Evolutionary conservation across 2,888 invertebrate genomes (phyloP).

Genomic region (Sicus ferrugineus): DNA sequence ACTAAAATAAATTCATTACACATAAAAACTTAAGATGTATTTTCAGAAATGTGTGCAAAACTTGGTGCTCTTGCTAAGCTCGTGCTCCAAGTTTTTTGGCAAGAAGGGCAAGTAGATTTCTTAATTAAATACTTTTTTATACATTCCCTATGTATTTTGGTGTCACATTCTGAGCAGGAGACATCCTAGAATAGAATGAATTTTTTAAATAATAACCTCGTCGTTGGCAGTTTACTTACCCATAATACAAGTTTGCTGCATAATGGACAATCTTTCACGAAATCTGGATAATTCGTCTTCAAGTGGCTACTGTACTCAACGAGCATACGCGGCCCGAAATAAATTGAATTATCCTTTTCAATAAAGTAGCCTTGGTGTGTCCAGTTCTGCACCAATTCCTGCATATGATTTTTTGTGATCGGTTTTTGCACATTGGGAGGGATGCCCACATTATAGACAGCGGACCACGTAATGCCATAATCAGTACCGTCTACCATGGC

Average conservation of each 20-base stretch:
- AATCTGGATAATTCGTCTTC: constrained; percentile 45
- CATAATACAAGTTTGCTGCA: constrained; percentile 50
- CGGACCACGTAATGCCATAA: constrained; percentile 46
- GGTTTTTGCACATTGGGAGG: constrained; percentile 42
- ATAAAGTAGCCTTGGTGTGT: constrained; percentile 49
- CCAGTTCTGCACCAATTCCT: constrained; percentile 47
- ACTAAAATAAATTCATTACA: constrained; percentile 18
- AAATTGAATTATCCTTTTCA: constrained; percentile 44
- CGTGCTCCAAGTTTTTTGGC: constrained; percentile 47
- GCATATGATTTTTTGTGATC: constrained; percentile 48
- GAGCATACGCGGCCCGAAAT: constrained; percentile 50
- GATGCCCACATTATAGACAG: constrained; percentile 44
- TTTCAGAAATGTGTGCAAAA: not conserved
- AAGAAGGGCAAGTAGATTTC: constrained; percentile 49
- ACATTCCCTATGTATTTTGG: constrained; percentile 49
- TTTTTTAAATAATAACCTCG: not conserved
- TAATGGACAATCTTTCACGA: constrained; percentile 47
- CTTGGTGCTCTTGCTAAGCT: constrained; percentile 21
- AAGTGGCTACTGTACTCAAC: constrained; percentile 50
- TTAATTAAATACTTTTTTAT: constrained; percentile 48
- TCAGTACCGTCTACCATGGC: constrained; percentile 44
- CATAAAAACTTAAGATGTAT: not conserved
- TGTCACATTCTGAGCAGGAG: constrained; percentile 46
- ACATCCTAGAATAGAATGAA: constrained; percentile 42
- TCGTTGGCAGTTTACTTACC: constrained; percentile 41